Evolutionary conservation across 2,888 invertebrate species (phyloP).

Genomic region (Nomada flava): DNA sequence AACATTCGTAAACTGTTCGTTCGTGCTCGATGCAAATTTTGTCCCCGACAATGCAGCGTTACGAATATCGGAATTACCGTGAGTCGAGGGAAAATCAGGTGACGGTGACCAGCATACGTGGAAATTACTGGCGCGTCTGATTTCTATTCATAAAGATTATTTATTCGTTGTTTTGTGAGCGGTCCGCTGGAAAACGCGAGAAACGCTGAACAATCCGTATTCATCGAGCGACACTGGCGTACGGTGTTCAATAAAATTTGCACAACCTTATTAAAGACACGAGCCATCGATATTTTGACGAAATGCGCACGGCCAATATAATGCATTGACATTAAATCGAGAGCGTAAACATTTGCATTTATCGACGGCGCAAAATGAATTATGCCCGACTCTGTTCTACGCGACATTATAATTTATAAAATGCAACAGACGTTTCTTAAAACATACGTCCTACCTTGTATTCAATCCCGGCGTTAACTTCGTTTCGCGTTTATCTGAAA

Average conservation of each 20-base stretch:
- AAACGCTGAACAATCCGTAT: too few relatives aligned
- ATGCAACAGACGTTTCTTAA: neutral
- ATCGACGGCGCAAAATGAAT: neutral
- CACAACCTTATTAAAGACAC: slow-evolving; percentile 28
- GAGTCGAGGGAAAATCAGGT: slow-evolving; percentile 11
- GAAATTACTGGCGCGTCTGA: slow-evolving; percentile 9
- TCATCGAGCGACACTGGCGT: neutral
- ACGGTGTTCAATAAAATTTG: slow-evolving; percentile 34
- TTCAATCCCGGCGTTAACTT: neutral
- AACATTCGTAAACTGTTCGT: too few relatives aligned
- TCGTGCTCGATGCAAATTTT: neutral
- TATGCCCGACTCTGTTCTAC: neutral
- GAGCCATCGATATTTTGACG: neutral
- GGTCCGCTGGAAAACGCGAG: neutral
- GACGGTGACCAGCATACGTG: neutral
- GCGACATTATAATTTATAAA: slow-evolving; percentile 15
- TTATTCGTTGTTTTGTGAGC: slow-evolving; percentile 5
- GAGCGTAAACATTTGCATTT: slow-evolving; percentile 26
- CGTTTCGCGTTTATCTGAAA: neutral
- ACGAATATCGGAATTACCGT: slow-evolving; percentile 7
- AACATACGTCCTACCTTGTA: neutral
- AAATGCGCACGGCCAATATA: slow-evolving; percentile 18
- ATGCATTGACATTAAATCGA: slow-evolving; percentile 17
- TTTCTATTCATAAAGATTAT: slow-evolving; percentile 39
- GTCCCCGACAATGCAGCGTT: neutral